These are phyloP conservation scores for Cephalotes varians DNA, from an alignment of 2,888 invertebrate genomes.

Conservation along the genomic window DNA sequence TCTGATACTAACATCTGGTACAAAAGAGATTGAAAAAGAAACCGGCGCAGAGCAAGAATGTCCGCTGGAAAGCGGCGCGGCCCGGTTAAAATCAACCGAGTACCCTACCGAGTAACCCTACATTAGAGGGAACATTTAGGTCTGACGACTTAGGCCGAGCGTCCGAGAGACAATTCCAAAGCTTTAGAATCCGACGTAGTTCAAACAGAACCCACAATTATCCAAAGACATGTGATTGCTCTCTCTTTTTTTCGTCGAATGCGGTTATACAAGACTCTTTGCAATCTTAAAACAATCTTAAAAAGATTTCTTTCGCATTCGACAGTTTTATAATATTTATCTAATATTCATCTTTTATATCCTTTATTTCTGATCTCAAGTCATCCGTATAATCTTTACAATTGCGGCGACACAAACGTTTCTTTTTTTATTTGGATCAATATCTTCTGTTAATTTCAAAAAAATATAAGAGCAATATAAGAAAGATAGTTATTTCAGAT, in stretches of 20 bases:
- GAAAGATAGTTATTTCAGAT: neutral
- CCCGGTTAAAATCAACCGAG: neutral
- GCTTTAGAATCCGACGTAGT: neutral
- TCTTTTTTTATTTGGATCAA: neutral
- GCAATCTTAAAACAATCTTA: neutral
- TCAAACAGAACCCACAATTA: slow-evolving; percentile 62
- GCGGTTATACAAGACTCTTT: neutral
- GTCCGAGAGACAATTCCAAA: slow-evolving; percentile 41
- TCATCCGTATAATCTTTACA: neutral
- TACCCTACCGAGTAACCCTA: slow-evolving; percentile 31
- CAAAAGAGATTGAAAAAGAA: slow-evolving; percentile 12
- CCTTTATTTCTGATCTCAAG: neutral
- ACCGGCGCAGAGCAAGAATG: neutral
- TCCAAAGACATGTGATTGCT: slow-evolving; percentile 53
- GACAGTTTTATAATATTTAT: neutral
- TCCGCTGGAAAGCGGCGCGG: slow-evolving; percentile 17
- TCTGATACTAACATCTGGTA: neutral
- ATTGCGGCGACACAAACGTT: neutral
- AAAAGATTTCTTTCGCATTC: neutral
- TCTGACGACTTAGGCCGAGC: neutral
- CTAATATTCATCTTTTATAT: neutral
- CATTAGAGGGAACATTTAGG: slow-evolving; percentile 34
- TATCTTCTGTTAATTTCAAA: neutral
- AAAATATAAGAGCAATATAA: neutral
- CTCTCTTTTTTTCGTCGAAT: slow-evolving; percentile 5